phyloP scores from a whole-genome alignment of 2,113 vertebrate species.

The Mionectes macconnelli region DNA sequence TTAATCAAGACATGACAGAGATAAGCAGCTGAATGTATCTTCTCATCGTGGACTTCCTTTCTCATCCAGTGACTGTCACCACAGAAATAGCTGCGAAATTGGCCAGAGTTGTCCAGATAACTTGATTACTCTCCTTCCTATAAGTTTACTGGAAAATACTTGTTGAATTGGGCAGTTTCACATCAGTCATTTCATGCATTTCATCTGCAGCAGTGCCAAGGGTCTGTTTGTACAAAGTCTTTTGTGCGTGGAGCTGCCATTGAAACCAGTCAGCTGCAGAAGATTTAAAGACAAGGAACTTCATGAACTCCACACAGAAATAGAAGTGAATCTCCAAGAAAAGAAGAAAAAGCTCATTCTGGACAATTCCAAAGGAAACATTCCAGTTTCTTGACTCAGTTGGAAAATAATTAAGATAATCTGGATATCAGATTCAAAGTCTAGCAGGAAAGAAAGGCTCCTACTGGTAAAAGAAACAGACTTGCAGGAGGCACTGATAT shows the following conservation, averaged over 20 bases:
- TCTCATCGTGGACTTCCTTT: background rate
- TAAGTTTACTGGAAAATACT: background rate
- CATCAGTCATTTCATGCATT: background rate
- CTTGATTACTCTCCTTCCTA: background rate
- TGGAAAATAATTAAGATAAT: conserved; percentile 33
- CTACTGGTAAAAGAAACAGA: conserved; percentile 6
- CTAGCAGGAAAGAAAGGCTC: background rate
- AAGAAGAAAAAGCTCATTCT: background rate
- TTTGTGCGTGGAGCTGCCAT: background rate
- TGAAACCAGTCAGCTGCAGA: background rate
- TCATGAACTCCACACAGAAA: background rate
- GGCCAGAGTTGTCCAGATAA: background rate
- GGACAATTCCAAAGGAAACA: conserved; percentile 44
- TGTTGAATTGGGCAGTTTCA: background rate
- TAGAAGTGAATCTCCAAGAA: background rate
- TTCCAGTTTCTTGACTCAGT: conserved; percentile 38
- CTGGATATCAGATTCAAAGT: conserved; percentile 24
- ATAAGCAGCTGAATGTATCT: background rate
- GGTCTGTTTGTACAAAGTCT: background rate
- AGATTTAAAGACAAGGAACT: background rate
- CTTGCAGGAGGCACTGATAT: background rate
- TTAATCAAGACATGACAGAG: background rate
- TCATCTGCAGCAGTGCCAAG: background rate
- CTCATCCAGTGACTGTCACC: background rate
- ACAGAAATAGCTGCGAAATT: background rate